Evolutionary conservation across 2,888 invertebrate species (phyloP), one percentile per base, ranked within the genome.

Genomic region (Cetonia aurata): DNA sequence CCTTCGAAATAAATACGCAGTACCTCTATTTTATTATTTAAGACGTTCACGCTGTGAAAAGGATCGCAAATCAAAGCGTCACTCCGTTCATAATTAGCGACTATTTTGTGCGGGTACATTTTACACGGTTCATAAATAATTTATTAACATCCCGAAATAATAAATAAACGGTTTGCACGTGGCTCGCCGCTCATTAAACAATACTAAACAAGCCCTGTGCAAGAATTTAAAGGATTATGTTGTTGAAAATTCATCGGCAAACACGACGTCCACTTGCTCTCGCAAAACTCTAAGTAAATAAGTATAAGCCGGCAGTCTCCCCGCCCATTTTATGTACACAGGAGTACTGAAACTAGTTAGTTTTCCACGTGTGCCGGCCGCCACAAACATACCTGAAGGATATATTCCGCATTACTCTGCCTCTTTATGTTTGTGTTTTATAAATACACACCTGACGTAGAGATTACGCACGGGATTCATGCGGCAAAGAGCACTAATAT

Each of bases 241-340:
- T 62, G 70, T 72, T 67, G 67, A 74, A 73, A 74, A 74, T 73
- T 71, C 67, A 73, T 70, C 69, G 67, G 70, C 66, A 74, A 74
- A 73, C 70, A 74, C 73, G 70, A 71, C 68, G 72, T 72, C 37
- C 67, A 72, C 73, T 75, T 71, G 72, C 37, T 37, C 71, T 48
- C 71, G 33, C 67, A 67, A 67, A 44, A 56, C 31, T 42, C 56
- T 72, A 71, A 72, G 73, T 73, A 75, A 74, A 74, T 75, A 74
- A 70, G 71, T 71, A 71, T 75, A 74, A 75, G 72, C 73, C 72
- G 56, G 70, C 70, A 69, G 67, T 71, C 60, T 70, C 71, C 37
- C 72, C 71, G 50, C 60, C 41, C 52, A 52, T 52, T 46, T 69
- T 69, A 60, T 60, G 69, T 69, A 69, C 60, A 60, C 67, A 55